phyloP scores from a whole-genome alignment of 2,113 vertebrate species.

The Heliornis fulica region DNA sequence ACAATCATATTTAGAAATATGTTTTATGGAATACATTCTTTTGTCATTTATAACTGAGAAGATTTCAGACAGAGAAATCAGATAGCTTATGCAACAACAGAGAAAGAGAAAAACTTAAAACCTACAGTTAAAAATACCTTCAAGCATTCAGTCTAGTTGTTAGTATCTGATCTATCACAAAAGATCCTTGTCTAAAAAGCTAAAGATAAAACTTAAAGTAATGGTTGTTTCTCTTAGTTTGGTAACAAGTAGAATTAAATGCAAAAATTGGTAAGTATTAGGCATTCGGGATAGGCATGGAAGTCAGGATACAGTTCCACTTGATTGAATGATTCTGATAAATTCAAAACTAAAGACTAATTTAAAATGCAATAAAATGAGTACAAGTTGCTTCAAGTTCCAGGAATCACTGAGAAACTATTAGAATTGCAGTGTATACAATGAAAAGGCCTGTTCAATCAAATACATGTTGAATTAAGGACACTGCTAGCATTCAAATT shows the following conservation, averaged over 20 bases:
- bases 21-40: background rate
- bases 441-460: background rate
- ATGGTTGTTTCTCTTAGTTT: background rate
- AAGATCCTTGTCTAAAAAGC: background rate
- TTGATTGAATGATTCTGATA: background rate
- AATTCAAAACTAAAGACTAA: background rate
- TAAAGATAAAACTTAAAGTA: background rate
- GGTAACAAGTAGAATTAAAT: background rate
- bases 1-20: background rate
- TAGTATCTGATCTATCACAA: background rate
- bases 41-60: background rate
- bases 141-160: background rate
- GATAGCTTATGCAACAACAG: background rate
- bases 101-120: background rate
- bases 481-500: background rate
- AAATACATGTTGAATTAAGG: background rate
- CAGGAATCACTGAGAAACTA: background rate
- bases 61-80: background rate
- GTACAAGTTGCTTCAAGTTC: background rate
- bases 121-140: background rate
- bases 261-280: background rate
- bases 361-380: background rate
- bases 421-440: fast-evolving
- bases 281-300: background rate
- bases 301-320: background rate